A percentile compares a stretch with the other conserved stretches of the same genome.
phyloP scores from a whole-genome alignment of 2,888 invertebrate genomes.

The Mesochorus sp. region DNA sequence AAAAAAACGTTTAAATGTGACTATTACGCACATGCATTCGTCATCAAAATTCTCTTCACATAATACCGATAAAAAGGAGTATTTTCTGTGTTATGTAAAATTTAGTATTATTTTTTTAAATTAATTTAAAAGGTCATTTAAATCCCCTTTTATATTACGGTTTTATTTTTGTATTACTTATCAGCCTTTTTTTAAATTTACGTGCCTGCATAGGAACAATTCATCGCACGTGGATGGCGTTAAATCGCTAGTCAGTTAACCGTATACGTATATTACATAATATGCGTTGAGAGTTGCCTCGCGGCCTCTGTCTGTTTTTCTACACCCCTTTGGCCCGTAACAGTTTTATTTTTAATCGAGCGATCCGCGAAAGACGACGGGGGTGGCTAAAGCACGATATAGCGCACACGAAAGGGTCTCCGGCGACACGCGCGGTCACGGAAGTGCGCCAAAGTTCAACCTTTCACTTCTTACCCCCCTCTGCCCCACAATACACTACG shows the following conservation, averaged over 20 bases:
- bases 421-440: slow-evolving; percentile 52
- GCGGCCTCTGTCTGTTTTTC: background rate
- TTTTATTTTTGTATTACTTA: background rate
- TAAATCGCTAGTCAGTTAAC: slow-evolving; percentile 21
- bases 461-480: slow-evolving; percentile 18
- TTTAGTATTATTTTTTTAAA: too few relatives aligned
- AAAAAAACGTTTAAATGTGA: too few relatives aligned
- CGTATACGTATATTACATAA: background rate
- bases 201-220: background rate
- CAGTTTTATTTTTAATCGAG: slow-evolving; percentile 58
- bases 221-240: slow-evolving; percentile 25
- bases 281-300: slow-evolving; percentile 35
- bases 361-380: slow-evolving; percentile 34
- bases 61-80: too few relatives aligned
- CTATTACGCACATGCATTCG: too few relatives aligned
- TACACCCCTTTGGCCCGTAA: background rate
- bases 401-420: slow-evolving; percentile 37
- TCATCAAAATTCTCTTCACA: too few relatives aligned
- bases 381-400: slow-evolving; percentile 1
- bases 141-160: too few relatives aligned
- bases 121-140: too few relatives aligned
- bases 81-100: too few relatives aligned
- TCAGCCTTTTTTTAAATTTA: background rate
- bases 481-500: slow-evolving; percentile 24
- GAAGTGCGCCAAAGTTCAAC: slow-evolving; percentile 54